A percentile compares a stretch with the other conserved stretches of the same genome.
These are phyloP conservation scores for Drepana arcuata DNA, from an alignment of 1,140 invertebrate species.

Conservation along the genomic window DNA sequence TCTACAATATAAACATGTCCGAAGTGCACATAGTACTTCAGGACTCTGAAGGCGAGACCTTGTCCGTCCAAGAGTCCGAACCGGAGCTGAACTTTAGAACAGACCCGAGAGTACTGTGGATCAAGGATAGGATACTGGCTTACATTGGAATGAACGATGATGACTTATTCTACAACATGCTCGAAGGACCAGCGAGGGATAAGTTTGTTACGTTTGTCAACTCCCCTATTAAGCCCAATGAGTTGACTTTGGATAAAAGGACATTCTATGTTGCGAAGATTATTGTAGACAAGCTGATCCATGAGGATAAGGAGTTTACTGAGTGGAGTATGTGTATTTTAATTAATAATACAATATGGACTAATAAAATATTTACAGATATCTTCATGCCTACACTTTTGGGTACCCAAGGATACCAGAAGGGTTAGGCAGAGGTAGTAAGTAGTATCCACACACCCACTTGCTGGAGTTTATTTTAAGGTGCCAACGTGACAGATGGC, in stretches of 20 bases:
- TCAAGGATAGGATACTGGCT: slow-evolving; percentile 41
- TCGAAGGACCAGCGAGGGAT: slow-evolving; percentile 30
- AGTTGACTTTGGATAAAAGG: slow-evolving; percentile 40
- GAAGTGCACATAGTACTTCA: too few relatives aligned
- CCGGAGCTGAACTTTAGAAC: slow-evolving; percentile 23
- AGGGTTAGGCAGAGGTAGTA: too few relatives aligned
- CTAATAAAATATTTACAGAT: too few relatives aligned
- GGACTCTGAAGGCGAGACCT: slow-evolving; percentile 6
- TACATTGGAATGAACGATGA: slow-evolving; percentile 50
- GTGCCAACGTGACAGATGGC: too few relatives aligned
- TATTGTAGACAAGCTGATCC: slow-evolving; percentile 57
- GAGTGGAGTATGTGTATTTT: slow-evolving; percentile 55
- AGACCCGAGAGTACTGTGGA: slow-evolving; percentile 47
- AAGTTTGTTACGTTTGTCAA: slow-evolving; percentile 34
- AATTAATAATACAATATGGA: too few relatives aligned
- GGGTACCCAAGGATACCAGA: neutral
- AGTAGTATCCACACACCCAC: too few relatives aligned
- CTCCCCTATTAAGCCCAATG: slow-evolving; percentile 30
- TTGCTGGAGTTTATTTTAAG: too few relatives aligned
- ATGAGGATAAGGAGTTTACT: slow-evolving; percentile 62
- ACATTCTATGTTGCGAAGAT: slow-evolving; percentile 50
- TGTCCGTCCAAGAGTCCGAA: slow-evolving; percentile 15
- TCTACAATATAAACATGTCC: too few relatives aligned
- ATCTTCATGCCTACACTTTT: neutral
- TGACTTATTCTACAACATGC: slow-evolving; percentile 51